Evolutionary conservation across 2,888 invertebrate genomes (phyloP).

Genomic region (Ochropacha duplaris): DNA sequence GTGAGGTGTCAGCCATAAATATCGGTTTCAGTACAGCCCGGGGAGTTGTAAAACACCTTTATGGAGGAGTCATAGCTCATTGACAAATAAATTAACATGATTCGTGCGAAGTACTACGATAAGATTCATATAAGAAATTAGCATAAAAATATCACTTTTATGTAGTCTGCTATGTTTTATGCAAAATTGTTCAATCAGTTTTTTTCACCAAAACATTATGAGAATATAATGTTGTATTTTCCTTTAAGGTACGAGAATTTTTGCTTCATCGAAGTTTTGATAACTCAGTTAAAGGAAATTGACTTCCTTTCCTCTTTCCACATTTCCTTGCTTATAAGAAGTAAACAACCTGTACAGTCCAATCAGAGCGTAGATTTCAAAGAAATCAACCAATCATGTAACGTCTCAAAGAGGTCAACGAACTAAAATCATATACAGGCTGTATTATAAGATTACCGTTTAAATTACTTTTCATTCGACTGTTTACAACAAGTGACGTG

Average conservation of each 20-base stretch:
- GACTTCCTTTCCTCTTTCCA: background rate
- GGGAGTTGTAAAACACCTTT: background rate
- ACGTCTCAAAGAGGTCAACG: too few relatives aligned
- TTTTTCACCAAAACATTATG: background rate
- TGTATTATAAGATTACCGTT: too few relatives aligned
- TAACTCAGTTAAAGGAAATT: background rate
- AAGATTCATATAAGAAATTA: background rate
- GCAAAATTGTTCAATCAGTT: too few relatives aligned
- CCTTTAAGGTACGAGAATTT: background rate
- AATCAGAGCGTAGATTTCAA: background rate
- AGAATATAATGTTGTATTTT: background rate
- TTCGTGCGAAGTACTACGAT: background rate
- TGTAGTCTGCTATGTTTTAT: too few relatives aligned
- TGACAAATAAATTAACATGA: background rate
- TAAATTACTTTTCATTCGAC: too few relatives aligned
- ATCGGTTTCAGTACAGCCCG: background rate
- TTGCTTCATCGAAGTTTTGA: background rate
- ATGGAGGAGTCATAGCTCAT: background rate
- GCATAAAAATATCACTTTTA: too few relatives aligned
- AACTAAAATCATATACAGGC: background rate
- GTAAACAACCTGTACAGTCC: background rate
- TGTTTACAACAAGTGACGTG: background rate
- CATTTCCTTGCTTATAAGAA: background rate
- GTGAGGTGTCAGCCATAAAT: slow-evolving; percentile 2
- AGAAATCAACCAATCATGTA: background rate